phyloP scores from a whole-genome alignment of 2,797 vertebrate species.

The Heterohyrax brucei region DNA sequence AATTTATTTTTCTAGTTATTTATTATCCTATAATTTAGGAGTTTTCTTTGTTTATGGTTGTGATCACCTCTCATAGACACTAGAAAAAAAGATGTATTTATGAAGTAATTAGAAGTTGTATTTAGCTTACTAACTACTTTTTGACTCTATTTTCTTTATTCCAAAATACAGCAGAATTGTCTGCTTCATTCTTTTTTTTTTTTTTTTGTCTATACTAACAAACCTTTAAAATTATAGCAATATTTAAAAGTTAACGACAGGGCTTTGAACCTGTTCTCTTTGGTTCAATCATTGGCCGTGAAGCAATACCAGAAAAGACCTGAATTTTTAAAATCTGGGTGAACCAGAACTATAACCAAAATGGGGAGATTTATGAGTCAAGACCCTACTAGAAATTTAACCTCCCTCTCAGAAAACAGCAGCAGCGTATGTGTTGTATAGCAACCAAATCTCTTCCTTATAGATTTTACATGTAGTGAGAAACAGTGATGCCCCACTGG shows the following conservation, averaged over 20 bases:
- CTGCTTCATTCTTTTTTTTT: neutral
- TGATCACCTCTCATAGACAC: neutral
- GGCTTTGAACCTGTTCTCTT: too few relatives aligned
- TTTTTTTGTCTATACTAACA: neutral
- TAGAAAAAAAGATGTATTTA: neutral
- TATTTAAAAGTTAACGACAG: slow-evolving; percentile 20
- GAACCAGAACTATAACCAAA: too few relatives aligned
- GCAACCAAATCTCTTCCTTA: too few relatives aligned
- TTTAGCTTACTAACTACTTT: slow-evolving; percentile 7
- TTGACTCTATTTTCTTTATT: slow-evolving; percentile 25
- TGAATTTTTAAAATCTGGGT: too few relatives aligned
- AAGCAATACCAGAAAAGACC: too few relatives aligned
- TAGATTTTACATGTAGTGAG: too few relatives aligned
- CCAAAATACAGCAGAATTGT: slow-evolving; percentile 18
- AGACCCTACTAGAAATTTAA: too few relatives aligned
- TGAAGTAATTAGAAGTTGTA: neutral
- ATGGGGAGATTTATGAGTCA: too few relatives aligned
- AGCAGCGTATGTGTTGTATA: too few relatives aligned
- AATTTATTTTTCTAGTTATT: neutral
- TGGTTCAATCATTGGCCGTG: too few relatives aligned
- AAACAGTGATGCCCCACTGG: too few relatives aligned
- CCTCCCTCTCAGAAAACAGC: too few relatives aligned
- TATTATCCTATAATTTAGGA: neutral
- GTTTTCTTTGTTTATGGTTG: neutral
- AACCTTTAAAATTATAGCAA: neutral